Evolutionary conservation across 2,797 vertebrate species (phyloP).

Genomic region (Macropus fuliginosus): DNA sequence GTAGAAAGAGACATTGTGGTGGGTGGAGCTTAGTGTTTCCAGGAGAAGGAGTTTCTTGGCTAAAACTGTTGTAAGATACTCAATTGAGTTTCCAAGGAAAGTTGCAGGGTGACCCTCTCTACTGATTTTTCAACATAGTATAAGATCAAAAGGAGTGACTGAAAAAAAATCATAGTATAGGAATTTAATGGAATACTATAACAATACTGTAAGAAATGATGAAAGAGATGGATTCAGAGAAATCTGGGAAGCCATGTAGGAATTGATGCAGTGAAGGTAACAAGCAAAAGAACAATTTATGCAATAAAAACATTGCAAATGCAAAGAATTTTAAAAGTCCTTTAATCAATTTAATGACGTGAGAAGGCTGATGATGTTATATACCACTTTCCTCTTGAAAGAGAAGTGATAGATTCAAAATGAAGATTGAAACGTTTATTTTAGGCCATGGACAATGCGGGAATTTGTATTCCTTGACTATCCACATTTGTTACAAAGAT

Average conservation of each 20-base stretch:
- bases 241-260: background rate
- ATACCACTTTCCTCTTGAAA: background rate
- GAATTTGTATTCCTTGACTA: background rate
- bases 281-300: background rate
- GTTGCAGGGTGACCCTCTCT: background rate
- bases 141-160: background rate
- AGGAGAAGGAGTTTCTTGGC: background rate
- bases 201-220: background rate
- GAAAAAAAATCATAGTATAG: background rate
- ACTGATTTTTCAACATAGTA: background rate
- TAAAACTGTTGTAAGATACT: background rate
- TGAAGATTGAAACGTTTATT: background rate
- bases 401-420: background rate
- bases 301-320: background rate
- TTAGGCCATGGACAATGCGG: background rate
- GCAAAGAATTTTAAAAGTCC: background rate
- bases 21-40: background rate
- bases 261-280: background rate
- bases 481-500: background rate
- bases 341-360: background rate
- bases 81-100: background rate
- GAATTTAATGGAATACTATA: background rate
- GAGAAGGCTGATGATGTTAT: background rate
- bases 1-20: background rate
- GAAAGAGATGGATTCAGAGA: background rate